Base-by-base conservation (phyloP, 2,888 invertebrate genomes). In the Camptogramma bilineatum region DNA sequence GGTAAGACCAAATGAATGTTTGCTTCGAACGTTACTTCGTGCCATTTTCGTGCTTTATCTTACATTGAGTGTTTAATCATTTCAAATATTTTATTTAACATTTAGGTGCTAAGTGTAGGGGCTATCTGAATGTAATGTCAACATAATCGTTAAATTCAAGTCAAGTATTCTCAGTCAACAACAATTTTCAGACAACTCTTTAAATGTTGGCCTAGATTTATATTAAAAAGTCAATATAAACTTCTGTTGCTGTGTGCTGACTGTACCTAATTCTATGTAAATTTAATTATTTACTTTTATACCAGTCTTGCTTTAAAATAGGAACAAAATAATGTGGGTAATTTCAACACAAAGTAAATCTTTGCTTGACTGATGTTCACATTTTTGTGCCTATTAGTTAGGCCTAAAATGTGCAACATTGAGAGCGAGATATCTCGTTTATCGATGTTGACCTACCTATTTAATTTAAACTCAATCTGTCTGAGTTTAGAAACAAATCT, bases 41-140 rank as follows among this genome's bases (percentile, higher is more conserved):
- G 71, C 69, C 71, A 72, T 72, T 68, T 61, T 62, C 52, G 47
- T 60, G 65, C 62, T 62, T 65, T 62, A 58, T 34, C 18, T 48
- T 52, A 3, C 39, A 24, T 39, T 42, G 17, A 9, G 10, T 60
- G 21, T 34, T 31, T 53, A 44, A 44, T 46, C 18, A 47, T 47
- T 31, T 31, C 18, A 24, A 54, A 28, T 28, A n/a, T 53, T 51
- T 16, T 10, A 28, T 18, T n/a, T 31, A 10, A 55, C 18, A 19
- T 48, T 48, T 54, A 54, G 42, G 39, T 42, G 24, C 42, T 61
- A 54, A 39, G 39, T 42, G 47, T 34, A 16, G 42, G n/a, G 1
- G 17, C 39, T 31, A 58, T 31, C 18, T 47, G 52, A 21, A 53
- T 17, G 47, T 53, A 31, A 47, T 55, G 31, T 47, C 24, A 28